These are phyloP conservation scores for Alectura lathami DNA, from an alignment of 2,113 vertebrate species.

Conservation along the genomic window DNA sequence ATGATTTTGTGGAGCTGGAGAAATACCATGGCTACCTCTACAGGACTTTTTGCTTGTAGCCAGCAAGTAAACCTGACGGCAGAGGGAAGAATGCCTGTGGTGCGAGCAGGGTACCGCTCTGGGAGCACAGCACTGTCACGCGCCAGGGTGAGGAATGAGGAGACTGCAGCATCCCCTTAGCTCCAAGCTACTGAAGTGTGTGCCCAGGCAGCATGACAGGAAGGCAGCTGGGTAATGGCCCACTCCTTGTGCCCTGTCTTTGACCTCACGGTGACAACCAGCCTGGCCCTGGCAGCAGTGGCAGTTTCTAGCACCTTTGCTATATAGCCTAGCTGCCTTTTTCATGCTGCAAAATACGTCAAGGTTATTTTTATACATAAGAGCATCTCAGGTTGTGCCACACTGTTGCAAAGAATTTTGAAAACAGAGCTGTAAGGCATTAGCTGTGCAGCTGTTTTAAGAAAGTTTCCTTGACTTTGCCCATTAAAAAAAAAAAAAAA, in stretches of 20 bases:
- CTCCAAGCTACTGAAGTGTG: not conserved
- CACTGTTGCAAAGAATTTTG: not conserved
- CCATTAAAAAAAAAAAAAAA: not conserved
- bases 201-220: not conserved
- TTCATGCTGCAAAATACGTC: not conserved
- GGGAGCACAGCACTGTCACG: not conserved
- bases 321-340: not conserved
- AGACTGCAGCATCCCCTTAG: not conserved
- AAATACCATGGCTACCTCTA: not conserved
- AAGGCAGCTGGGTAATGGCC: not conserved
- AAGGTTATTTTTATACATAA: not conserved
- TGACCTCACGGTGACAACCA: not conserved
- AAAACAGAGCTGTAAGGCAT: not conserved
- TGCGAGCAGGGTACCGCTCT: too few relatives aligned
- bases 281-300: not conserved
- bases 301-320: not conserved
- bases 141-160: not conserved
- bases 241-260: not conserved
- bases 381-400: not conserved
- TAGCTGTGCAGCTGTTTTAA: conserved; percentile 51
- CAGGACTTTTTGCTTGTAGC: not conserved
- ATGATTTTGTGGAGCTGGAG: not conserved
- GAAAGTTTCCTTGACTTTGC: conserved; percentile 24
- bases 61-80: not conserved
- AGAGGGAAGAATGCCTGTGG: not conserved